Evolutionary conservation across 2,113 vertebrate genomes (phyloP).

Genomic region (Lethenteron reissneri): DNA sequence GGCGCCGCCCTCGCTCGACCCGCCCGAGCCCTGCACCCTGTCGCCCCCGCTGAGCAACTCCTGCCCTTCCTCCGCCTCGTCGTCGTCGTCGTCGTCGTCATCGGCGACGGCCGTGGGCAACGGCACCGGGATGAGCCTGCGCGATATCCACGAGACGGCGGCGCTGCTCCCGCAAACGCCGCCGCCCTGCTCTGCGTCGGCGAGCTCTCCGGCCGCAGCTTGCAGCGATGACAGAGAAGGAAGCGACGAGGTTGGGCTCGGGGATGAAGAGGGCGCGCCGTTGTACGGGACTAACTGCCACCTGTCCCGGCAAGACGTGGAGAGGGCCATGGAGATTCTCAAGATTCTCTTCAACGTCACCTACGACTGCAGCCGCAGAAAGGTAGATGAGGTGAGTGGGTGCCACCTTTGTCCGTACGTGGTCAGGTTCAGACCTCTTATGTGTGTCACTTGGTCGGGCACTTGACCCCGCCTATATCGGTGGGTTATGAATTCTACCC

Average conservation of each 20-base stretch:
- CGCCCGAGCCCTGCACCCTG: slow-evolving; percentile 20
- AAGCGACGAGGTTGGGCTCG: too few species aligned
- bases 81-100: slow-evolving; percentile 59
- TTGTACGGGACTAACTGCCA: neutral
- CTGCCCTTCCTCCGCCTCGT: slow-evolving; percentile 35
- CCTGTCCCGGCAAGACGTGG: slow-evolving; percentile 42
- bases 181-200: too few species aligned
- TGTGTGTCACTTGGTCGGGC: too few species aligned
- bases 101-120: slow-evolving; percentile 47
- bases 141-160: neutral
- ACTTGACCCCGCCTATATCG: too few species aligned
- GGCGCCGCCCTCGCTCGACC: slow-evolving; percentile 31
- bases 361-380: slow-evolving; percentile 37
- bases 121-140: slow-evolving; percentile 49
- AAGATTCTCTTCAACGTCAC: slow-evolving; percentile 89
- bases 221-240: too few species aligned
- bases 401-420: neutral
- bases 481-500: too few species aligned
- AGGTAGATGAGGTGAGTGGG: slow-evolving; percentile 48
- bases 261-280: too few species aligned
- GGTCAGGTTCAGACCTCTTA: too few species aligned
- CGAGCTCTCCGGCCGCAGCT: too few species aligned
- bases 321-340: slow-evolving; percentile 64
- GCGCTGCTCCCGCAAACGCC: neutral
- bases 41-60: slow-evolving; percentile 15